These are phyloP conservation scores for Melozone crissalis DNA, from an alignment of 2,113 vertebrate species.

Conservation along the genomic window DNA sequence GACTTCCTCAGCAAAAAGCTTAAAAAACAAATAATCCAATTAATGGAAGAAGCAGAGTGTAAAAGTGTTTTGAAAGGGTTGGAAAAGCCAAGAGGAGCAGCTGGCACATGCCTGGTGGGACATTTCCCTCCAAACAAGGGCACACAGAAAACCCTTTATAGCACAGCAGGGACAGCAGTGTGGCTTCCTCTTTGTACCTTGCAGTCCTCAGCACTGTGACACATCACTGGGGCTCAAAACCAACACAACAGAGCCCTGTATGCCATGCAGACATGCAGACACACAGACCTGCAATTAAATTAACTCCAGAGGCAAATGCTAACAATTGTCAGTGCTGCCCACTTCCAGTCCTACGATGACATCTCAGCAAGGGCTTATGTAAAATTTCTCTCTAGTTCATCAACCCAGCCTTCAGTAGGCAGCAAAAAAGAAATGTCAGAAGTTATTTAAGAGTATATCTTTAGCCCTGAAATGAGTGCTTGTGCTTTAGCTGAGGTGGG, in stretches of 20 bases:
- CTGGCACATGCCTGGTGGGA: neutral
- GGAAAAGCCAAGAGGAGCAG: conserved; percentile 12
- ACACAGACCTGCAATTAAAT: neutral
- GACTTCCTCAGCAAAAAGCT: conserved; percentile 29
- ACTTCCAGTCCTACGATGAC: neutral
- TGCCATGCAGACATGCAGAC: neutral
- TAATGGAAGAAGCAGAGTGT: conserved; percentile 51
- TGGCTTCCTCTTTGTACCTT: neutral
- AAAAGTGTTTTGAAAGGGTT: conserved; percentile 29
- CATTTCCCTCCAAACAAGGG: neutral
- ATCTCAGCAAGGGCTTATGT: neutral
- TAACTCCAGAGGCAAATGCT: neutral
- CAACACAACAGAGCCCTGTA: neutral
- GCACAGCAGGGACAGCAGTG: neutral
- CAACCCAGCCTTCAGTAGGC: neutral
- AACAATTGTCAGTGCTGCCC: conserved; percentile 14
- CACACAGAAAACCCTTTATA: neutral
- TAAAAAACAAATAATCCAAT: conserved; percentile 56
- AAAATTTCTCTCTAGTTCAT: neutral
- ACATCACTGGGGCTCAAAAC: conserved; percentile 15
- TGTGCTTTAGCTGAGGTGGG: neutral
- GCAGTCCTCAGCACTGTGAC: neutral
- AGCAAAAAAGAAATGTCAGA: conserved; percentile 39
- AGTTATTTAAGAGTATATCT: conserved; percentile 5
- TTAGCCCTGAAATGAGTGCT: neutral